Conservation (phyloP, 1,140 invertebrate species). For the Epicauta chinensis region DNA sequence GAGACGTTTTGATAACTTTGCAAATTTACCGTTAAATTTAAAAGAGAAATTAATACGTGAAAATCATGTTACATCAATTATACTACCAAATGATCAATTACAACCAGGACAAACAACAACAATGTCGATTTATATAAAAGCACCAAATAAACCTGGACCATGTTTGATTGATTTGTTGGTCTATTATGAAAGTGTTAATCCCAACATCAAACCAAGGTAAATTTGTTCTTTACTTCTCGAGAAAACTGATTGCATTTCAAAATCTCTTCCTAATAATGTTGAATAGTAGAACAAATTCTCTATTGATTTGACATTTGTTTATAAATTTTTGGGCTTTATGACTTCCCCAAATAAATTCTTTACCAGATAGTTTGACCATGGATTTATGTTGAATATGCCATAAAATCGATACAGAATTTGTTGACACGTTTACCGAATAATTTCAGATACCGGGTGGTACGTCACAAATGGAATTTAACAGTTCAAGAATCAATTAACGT, state of each 20-base stretch:
- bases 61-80: slow-evolving; percentile 48
- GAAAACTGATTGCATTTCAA: too few relatives aligned
- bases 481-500: slow-evolving; percentile 62
- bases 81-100: slow-evolving; percentile 44
- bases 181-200: slow-evolving; percentile 59
- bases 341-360: too few relatives aligned
- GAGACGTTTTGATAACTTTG: slow-evolving; percentile 18
- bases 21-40: slow-evolving; percentile 32
- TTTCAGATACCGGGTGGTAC: slow-evolving; percentile 58
- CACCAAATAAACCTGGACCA: slow-evolving; percentile 55
- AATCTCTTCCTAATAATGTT: too few relatives aligned
- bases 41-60: slow-evolving; percentile 45
- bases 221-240: slow-evolving; percentile 18
- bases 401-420: too few relatives aligned
- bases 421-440: too few relatives aligned
- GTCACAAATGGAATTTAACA: slow-evolving; percentile 61
- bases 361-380: too few relatives aligned
- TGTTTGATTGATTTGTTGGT: slow-evolving; percentile 62
- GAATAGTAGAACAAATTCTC: too few relatives aligned
- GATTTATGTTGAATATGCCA: too few relatives aligned
- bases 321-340: too few relatives aligned
- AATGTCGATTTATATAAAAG: slow-evolving; percentile 60
- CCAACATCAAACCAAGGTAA: slow-evolving; percentile 44
- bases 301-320: too few relatives aligned
- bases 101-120: slow-evolving; percentile 51